Conservation (phyloP, 2,797 vertebrate species). For the Apodemus agrarius region DNA sequence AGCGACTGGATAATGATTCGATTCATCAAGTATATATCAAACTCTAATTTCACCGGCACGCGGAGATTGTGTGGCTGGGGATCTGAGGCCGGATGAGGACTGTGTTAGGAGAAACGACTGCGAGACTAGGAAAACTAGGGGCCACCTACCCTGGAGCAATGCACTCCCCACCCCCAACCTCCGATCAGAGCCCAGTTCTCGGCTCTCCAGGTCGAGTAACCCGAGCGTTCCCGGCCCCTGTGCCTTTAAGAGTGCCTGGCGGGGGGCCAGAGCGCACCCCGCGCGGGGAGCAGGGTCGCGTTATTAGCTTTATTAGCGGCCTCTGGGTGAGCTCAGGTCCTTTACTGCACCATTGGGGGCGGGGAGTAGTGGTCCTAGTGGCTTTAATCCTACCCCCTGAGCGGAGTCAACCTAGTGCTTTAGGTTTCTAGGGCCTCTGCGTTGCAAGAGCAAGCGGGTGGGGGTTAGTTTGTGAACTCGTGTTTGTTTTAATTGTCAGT, state of each 20-base stretch:
- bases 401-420: slow-evolving; percentile 35
- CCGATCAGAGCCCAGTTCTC: not conserved
- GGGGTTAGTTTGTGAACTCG: slow-evolving; percentile 79
- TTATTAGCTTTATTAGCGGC: slow-evolving; percentile 80
- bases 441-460: slow-evolving; percentile 74
- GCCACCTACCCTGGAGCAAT: not conserved
- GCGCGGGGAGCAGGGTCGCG: slow-evolving; percentile 58
- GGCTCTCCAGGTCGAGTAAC: not conserved
- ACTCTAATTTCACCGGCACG: slow-evolving; percentile 32
- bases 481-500: slow-evolving; percentile 90
- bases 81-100: not conserved
- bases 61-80: slow-evolving; percentile 54
- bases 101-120: not conserved
- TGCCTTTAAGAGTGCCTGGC: slow-evolving; percentile 87
- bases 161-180: not conserved
- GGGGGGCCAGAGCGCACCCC: slow-evolving; percentile 83
- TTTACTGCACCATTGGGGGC: slow-evolving; percentile 81
- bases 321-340: slow-evolving; percentile 72
- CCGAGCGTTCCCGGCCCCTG: slow-evolving; percentile 69
- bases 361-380: slow-evolving; percentile 67
- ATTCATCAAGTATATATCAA: slow-evolving; percentile 76
- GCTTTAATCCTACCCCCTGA: slow-evolving; percentile 58
- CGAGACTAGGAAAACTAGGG: not conserved
- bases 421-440: slow-evolving; percentile 80
- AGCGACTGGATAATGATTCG: slow-evolving; percentile 70